Base-by-base conservation (phyloP, 2,113 vertebrate species). In the Mormoops blainvillei region DNA sequence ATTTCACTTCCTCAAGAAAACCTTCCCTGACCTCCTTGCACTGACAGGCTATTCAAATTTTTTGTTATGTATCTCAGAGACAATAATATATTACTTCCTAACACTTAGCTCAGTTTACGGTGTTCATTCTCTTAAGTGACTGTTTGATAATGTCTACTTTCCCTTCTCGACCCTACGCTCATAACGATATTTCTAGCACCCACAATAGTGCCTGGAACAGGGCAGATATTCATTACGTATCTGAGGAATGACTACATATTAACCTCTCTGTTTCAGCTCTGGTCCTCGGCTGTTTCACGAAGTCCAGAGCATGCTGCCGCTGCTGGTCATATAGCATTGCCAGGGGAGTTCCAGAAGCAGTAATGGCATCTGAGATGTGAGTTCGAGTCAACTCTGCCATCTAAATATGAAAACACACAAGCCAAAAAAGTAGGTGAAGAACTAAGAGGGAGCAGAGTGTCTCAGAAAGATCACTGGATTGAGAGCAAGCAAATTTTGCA, bases 351-450 rank as follows among this genome's bases (percentile, higher is more conserved):
- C 98, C 97, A 33, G 98, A 97, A 96, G 98, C 95, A 22, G 95
- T 93, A 89, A 98, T 78, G 45, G 98, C 67, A 70, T 99, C 99
- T 0, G 98, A 97, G 31, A 99, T 97, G 78, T 99, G 99, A 1
- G 98, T 97, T 61, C 98, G 98, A 16, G 99, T 98, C 92, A 99
- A 88, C 89, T 99, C 99, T 41, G 99, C 98, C 99, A 99, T 98
- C 99, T 99, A 97, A 97, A 96, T 0, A 88, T 15, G 93, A 65
- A 38, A 93, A 81, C 13, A 95, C 9, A 95, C 26, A 94, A 63
- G 36, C 19, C 67, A 95, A 86, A 96, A 84, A 2, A 96, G 92
- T 0, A 97, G n/a, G 87, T 48, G 38, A 82, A 73, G 28, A 74
- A 88, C 31, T 82, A 63, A 91, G 45, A 85, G 50, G 31, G 19